Percentiles rank a stretch among this genome's conserved stretches.
Conservation (phyloP, 1,140 invertebrate genomes). For the Calliphora vicina region DNA sequence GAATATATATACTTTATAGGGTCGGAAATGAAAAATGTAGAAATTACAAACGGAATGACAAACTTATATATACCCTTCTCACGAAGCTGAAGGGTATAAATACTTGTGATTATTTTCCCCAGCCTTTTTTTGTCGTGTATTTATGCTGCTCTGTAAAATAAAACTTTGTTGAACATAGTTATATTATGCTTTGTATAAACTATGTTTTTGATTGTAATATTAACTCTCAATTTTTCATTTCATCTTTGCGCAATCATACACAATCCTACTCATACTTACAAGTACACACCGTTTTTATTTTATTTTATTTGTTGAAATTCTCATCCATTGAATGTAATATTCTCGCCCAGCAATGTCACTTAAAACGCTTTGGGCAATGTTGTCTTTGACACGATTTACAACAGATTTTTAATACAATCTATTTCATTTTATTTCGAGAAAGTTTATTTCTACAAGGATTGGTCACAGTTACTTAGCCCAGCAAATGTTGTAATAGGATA, state of each 20-base stretch:
- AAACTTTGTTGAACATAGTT: not conserved
- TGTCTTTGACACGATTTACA: constrained; percentile 22
- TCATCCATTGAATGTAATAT: not conserved
- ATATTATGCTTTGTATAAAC: not conserved
- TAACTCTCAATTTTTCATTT: not conserved
- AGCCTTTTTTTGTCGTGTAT: not conserved
- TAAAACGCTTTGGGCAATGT: constrained; percentile 11
- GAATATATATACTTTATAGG: too few species aligned
- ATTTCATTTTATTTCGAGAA: constrained; percentile 16
- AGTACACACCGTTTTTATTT: not conserved
- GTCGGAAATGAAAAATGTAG: too few species aligned
- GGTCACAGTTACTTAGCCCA: not conserved
- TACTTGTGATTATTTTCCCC: too few species aligned
- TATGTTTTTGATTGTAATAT: constrained; percentile 10
- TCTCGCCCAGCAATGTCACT: not conserved
- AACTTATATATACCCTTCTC: too few species aligned
- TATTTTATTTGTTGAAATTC: not conserved
- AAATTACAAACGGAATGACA: too few species aligned
- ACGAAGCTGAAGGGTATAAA: too few species aligned
- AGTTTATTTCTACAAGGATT: not conserved
- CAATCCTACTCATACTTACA: too few species aligned
- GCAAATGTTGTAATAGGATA: not conserved
- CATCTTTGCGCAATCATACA: not conserved
- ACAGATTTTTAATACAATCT: not conserved
- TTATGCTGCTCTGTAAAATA: not conserved